phyloP scores from a whole-genome alignment of 1,140 invertebrate species.

The Temnothorax curvispinosus region DNA sequence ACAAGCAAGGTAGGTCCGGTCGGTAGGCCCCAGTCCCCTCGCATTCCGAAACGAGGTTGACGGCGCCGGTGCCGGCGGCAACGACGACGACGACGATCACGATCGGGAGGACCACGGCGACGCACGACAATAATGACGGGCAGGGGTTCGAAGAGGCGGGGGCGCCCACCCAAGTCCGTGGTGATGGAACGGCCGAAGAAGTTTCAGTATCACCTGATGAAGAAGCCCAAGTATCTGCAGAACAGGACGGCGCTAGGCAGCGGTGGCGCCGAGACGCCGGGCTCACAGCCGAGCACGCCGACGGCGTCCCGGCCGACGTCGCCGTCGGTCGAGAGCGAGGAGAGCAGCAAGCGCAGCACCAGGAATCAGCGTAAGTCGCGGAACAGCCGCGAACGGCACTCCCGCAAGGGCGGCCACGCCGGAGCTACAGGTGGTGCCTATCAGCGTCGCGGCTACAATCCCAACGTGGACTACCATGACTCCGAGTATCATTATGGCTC shows the following conservation, averaged over 20 bases:
- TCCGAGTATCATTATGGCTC: conserved; percentile 96
- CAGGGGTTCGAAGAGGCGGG: conserved; percentile 93
- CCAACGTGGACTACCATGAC: conserved; percentile 91
- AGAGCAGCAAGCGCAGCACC: conserved; percentile 89
- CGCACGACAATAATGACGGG: conserved; percentile 89
- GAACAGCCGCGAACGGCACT: conserved; percentile 86
- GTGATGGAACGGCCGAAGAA: conserved; percentile 93
- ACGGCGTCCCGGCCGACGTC: conserved; percentile 91
- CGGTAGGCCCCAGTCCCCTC: neutral
- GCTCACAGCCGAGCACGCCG: conserved; percentile 90
- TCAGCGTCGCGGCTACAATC: conserved; percentile 90
- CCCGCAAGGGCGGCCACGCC: conserved; percentile 88
- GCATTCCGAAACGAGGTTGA: conserved; percentile 51
- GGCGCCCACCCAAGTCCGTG: conserved; percentile 95
- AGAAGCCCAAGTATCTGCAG: conserved; percentile 96
- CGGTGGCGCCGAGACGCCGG: conserved; percentile 88
- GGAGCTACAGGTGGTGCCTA: conserved; percentile 84
- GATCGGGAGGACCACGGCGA: conserved; percentile 83
- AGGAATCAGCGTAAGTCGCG: conserved; percentile 81
- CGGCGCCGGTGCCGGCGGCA: conserved; percentile 68
- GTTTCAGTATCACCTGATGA: conserved; percentile 94
- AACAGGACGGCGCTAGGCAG: conserved; percentile 80
- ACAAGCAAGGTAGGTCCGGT: neutral
- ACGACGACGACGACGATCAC: conserved; percentile 87
- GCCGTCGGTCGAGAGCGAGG: conserved; percentile 91